Evolutionary conservation across 2,113 vertebrate genomes (phyloP).

Genomic region (Thalassoma bifasciatum): DNA sequence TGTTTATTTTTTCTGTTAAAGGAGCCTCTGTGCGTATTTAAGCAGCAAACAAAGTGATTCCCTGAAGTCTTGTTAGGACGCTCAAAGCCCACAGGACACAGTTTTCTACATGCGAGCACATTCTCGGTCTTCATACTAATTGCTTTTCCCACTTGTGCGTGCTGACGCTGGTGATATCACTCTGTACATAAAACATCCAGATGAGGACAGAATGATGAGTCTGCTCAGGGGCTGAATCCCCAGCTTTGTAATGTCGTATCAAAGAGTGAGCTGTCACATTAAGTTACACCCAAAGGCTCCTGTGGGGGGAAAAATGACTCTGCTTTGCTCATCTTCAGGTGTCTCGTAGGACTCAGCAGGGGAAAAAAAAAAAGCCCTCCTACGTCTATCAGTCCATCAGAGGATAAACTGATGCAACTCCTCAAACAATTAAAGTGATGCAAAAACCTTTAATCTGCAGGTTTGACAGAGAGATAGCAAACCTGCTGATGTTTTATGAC

Average conservation of each 20-base stretch:
- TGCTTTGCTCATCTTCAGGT: background rate
- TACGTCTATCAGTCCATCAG: background rate
- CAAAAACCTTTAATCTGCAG: background rate
- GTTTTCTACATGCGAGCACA: conserved; percentile 56
- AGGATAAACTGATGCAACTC: conserved; percentile 18
- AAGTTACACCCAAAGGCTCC: background rate
- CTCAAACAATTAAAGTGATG: background rate
- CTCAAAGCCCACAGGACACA: conserved; percentile 52
- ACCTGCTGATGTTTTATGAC: background rate
- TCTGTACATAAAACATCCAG: conserved; percentile 37
- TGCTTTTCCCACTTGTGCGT: conserved; percentile 8
- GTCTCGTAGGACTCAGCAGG: conserved; percentile 10
- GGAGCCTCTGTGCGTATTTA: background rate
- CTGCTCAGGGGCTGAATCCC: background rate
- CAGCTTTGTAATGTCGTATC: conserved; percentile 8
- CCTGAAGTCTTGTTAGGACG: conserved; percentile 59
- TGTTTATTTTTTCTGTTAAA: background rate
- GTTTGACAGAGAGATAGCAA: background rate
- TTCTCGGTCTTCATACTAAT: conserved; percentile 42
- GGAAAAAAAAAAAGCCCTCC: background rate
- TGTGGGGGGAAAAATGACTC: background rate
- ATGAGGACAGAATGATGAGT: conserved; percentile 22
- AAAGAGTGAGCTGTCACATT: conserved; percentile 14
- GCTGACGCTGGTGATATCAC: conserved; percentile 42
- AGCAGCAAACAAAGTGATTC: conserved; percentile 39